A percentile compares a stretch with the other conserved stretches of the same genome.
Evolutionary conservation across 2,888 invertebrate genomes (phyloP).

Genomic region (Cheilosia vulpina): DNA sequence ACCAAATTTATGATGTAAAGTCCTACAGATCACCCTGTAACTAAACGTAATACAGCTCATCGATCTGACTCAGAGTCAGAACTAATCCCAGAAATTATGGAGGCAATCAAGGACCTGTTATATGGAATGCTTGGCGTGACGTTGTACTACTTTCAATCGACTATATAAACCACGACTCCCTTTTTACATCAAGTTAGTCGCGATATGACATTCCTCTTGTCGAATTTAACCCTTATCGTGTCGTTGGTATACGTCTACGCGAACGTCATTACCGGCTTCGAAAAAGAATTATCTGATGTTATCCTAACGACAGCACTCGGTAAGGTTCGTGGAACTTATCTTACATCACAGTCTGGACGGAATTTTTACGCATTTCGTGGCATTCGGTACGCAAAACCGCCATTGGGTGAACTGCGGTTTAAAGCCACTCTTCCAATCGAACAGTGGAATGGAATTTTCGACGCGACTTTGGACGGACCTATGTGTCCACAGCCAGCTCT

Average conservation of each 20-base stretch:
- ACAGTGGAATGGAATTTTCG: constrained; percentile 84
- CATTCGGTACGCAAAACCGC: constrained; percentile 82
- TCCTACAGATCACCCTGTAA: constrained; percentile 40
- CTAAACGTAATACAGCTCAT: constrained; percentile 17
- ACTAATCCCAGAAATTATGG: constrained; percentile 38
- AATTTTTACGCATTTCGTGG: constrained; percentile 83
- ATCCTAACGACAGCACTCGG: constrained; percentile 82
- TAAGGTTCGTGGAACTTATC: constrained; percentile 81
- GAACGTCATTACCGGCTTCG: constrained; percentile 76
- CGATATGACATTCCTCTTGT: constrained; percentile 36
- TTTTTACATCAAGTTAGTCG: constrained; percentile 32
- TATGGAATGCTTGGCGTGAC: background rate
- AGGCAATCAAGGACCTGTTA: constrained; percentile 11
- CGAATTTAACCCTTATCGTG: constrained; percentile 3
- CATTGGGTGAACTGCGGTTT: constrained; percentile 80
- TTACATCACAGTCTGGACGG: constrained; percentile 80
- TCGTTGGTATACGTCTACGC: constrained; percentile 1
- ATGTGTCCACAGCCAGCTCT: constrained; percentile 84
- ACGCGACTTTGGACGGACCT: constrained; percentile 86
- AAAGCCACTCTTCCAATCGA: constrained; percentile 84
- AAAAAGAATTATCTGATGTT: constrained; percentile 81
- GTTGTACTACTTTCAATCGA: background rate
- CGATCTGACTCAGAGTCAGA: constrained; percentile 15
- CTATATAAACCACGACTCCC: constrained; percentile 50
- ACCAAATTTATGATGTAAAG: background rate